Conservation (phyloP, 2,888 invertebrate species). For the Boloria selene region DNA sequence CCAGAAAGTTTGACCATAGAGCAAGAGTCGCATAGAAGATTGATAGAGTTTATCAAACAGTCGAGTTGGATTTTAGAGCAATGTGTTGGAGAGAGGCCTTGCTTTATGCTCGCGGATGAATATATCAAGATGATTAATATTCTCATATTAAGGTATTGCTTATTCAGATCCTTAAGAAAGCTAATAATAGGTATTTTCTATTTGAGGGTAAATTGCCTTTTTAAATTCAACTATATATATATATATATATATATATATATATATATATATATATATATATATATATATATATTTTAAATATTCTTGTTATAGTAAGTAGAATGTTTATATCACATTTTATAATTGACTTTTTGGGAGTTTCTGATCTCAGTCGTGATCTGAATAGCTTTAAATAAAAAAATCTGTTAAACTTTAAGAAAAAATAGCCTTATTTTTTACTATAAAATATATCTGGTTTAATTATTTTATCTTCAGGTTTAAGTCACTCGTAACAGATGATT, state of each 20-base stretch:
- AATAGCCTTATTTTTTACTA: no score
- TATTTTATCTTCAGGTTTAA: slow-evolving; percentile 24
- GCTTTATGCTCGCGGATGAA: slow-evolving; percentile 61
- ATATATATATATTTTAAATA: no score
- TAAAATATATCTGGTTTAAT: background rate
- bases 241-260: no score
- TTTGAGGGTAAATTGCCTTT: no score
- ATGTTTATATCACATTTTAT: no score
- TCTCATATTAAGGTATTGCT: slow-evolving; percentile 56
- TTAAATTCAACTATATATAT: no score
- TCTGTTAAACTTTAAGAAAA: no score
- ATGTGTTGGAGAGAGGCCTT: slow-evolving; percentile 44
- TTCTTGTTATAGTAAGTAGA: background rate
- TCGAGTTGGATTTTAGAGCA: slow-evolving; percentile 53
- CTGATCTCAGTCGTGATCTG: no score
- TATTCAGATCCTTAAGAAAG: background rate
- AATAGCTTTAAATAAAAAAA: no score
- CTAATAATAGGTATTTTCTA: no score
- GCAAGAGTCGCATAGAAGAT: slow-evolving; percentile 22
- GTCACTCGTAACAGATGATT: slow-evolving; percentile 18
- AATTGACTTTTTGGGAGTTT: no score
- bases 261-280: no score
- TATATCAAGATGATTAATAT: slow-evolving; percentile 58
- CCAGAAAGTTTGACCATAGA: slow-evolving; percentile 45
- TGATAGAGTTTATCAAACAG: slow-evolving; percentile 16